phyloP scores from a whole-genome alignment of 2,113 vertebrate genomes.

The Sceloporus undulatus region DNA sequence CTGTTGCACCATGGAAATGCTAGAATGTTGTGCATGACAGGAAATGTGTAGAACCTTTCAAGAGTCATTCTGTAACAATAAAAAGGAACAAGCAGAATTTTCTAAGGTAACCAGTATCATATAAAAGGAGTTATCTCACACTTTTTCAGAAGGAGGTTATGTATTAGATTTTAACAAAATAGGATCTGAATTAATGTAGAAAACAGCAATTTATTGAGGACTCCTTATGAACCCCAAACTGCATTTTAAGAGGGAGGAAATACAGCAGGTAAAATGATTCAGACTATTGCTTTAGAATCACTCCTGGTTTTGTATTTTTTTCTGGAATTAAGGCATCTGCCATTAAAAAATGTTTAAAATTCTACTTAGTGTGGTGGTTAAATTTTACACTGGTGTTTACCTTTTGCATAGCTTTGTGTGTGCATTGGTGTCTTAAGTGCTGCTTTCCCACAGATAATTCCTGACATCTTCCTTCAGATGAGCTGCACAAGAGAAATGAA shows the following conservation, averaged over 20 bases:
- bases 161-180: not conserved
- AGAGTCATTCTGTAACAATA: not conserved
- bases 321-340: fast-evolving
- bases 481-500: constrained; percentile 79
- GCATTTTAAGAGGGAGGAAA: not conserved
- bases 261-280: constrained; percentile 11
- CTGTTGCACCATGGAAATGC: constrained; percentile 2
- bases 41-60: not conserved
- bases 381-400: not conserved
- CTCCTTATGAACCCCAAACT: not conserved
- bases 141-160: not conserved
- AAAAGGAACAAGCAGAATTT: not conserved
- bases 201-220: not conserved
- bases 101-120: not conserved
- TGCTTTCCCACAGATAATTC: constrained; percentile 20
- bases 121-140: not conserved
- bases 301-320: fast-evolving
- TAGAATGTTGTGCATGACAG: constrained; percentile 16
- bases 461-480: constrained; percentile 67
- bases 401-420: not conserved
- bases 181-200: not conserved
- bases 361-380: not conserved
- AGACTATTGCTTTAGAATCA: not conserved
- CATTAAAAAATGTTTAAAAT: not conserved
- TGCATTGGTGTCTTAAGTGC: not conserved